These are phyloP conservation scores for Heteromyza rotundicornis DNA, from an alignment of 2,888 invertebrate species.

Conservation along the genomic window DNA sequence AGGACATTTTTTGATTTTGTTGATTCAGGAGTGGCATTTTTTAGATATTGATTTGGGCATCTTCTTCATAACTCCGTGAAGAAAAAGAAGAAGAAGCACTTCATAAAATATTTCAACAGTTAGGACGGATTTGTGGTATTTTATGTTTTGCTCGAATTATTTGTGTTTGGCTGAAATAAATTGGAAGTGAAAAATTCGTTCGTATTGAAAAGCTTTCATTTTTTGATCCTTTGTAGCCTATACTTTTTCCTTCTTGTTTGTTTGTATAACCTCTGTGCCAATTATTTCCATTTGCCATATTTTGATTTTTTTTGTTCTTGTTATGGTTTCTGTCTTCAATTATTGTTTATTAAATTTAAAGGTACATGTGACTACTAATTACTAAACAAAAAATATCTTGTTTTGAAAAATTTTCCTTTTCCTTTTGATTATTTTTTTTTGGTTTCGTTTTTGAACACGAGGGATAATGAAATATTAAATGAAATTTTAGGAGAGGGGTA, in stretches of 20 bases:
- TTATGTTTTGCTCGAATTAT: neutral
- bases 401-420: neutral
- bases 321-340: too few species aligned
- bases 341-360: constrained; percentile 31
- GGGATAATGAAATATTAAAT: too few species aligned
- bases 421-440: neutral
- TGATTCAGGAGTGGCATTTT: too few species aligned
- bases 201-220: too few species aligned
- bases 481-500: too few species aligned
- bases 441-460: too few species aligned
- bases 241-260: neutral
- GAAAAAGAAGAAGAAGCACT: too few species aligned
- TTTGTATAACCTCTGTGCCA: neutral
- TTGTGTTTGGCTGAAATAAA: too few species aligned
- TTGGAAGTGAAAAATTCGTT: too few species aligned
- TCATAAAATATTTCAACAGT: too few species aligned
- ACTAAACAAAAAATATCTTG: neutral
- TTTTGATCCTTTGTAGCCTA: neutral
- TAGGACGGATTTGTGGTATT: neutral
- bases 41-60: too few species aligned
- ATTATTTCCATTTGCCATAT: neutral
- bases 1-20: neutral
- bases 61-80: too few species aligned
- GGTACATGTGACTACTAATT: constrained; percentile 48
- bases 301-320: constrained; percentile 12